phyloP scores from a whole-genome alignment of 2,113 vertebrate species.

The Dolichallabes microphthalmus region DNA sequence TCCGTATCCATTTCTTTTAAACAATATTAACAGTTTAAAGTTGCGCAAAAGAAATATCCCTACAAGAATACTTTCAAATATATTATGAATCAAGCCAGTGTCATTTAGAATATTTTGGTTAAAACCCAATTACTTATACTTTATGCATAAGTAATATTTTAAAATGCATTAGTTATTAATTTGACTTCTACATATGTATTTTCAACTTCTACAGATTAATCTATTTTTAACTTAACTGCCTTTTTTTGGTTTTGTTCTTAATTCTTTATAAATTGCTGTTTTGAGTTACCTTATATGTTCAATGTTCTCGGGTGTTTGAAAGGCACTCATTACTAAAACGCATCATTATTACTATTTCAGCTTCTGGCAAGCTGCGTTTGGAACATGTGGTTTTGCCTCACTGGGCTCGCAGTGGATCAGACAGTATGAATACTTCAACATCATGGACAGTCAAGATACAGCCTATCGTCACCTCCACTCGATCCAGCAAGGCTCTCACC shows the following conservation, averaged over 20 bases:
- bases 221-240: too few species aligned
- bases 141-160: not conserved
- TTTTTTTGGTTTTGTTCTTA: too few species aligned
- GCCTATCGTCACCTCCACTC: constrained; percentile 46
- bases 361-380: too few species aligned
- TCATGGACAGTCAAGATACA: constrained; percentile 42
- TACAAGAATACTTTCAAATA: not conserved
- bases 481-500: not conserved
- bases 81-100: not conserved
- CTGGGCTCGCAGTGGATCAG: constrained; percentile 43
- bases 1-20: not conserved
- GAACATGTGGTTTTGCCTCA: not conserved
- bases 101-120: not conserved
- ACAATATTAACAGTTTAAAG: not conserved
- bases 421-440: constrained; percentile 53
- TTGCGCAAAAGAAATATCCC: not conserved
- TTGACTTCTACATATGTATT: too few species aligned
- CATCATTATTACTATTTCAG: not conserved
- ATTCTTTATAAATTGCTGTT: too few species aligned
- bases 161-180: too few species aligned
- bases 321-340: too few species aligned
- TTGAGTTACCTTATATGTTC: too few species aligned
- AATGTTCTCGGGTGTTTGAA: too few species aligned
- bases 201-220: too few species aligned
- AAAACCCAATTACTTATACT: not conserved